phyloP scores from a whole-genome alignment of 2,797 vertebrate species.

The Pipistrellus kuhlii region DNA sequence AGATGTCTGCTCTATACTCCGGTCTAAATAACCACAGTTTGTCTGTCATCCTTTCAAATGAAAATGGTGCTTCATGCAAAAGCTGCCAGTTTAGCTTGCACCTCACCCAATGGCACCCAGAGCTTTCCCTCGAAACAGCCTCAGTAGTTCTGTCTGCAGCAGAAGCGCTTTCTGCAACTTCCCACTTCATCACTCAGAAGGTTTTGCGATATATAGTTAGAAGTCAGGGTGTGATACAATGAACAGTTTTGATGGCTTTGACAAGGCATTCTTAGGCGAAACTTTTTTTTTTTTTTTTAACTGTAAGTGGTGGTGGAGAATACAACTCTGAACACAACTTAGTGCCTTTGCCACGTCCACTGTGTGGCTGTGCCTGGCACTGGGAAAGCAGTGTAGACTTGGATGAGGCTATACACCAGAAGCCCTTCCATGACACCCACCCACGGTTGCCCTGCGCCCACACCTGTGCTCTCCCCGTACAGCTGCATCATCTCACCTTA shows the following conservation, averaged over 20 bases:
- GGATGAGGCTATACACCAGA: not conserved
- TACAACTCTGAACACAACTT: not conserved
- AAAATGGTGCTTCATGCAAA: not conserved
- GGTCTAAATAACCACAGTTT: not conserved
- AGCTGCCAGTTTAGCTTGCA: not conserved
- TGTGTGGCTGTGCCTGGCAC: not conserved
- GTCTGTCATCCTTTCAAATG: not conserved
- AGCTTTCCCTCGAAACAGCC: not conserved
- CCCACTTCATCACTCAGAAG: not conserved
- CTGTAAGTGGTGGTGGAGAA: not conserved
- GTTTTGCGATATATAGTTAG: not conserved
- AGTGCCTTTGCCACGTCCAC: not conserved
- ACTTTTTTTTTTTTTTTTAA: not conserved
- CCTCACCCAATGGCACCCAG: not conserved
- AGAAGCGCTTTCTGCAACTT: not conserved
- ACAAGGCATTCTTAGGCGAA: not conserved
- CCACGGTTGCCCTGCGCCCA: not conserved
- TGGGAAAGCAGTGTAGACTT: not conserved
- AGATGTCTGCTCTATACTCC: not conserved
- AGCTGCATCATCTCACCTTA: not conserved
- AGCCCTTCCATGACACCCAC: not conserved
- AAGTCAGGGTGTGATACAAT: not conserved
- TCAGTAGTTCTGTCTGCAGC: not conserved
- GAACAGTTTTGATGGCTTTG: not conserved
- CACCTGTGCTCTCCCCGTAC: too few species aligned